Evolutionary conservation across 2,888 invertebrate species (phyloP), one percentile per base, ranked within the genome.

Genomic region (Tipula unca): DNA sequence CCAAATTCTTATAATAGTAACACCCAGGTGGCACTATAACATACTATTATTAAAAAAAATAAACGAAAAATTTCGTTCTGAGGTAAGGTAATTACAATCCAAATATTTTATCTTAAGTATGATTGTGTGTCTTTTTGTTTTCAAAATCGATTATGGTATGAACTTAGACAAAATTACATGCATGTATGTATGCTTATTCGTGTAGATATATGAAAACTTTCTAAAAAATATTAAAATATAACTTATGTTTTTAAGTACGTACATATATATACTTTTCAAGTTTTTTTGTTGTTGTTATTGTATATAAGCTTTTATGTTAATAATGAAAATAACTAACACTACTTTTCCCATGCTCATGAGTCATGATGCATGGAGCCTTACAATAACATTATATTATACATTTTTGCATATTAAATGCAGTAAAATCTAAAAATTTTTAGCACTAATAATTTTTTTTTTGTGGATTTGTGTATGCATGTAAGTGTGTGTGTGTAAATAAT

Each of bases 301-400:
- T 69, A 69, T n/a, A n/a, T 69, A 69, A 69, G 69, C 69, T 69
- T 69, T 54, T 69, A 69, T 69, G 69, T 69, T 69, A 69, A 69
- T 69, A 69, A 69, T 25, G 69, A 69, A 69, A 69, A 69, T 69
- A 69, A 69, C 25, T 69, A 69, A 69, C 69, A 69, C 69, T 69
- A 69, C 8, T 13, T 20, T 69, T 13, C 69, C 1, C 69, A 25
- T 69, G 69, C 69, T 69, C 69, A 69, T 69, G 25, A 69, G 25
- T 69, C 69, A 69, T 69, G 25, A 69, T 69, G 69, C 69, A 69
- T 69, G 25, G 10, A 69, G 69, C 69, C 25, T 69, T 69, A 69
- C 69, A 25, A 69, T 69, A 69, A 69, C 13, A 69, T 69, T 25
- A 69, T 69, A 25, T 69, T 14, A n/a, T n/a, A 25, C 13, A 25